A percentile compares a stretch with the other conserved stretches of the same genome.
These are phyloP conservation scores for Prionace glauca DNA, from an alignment of 2,797 vertebrate species.

Conservation along the genomic window DNA sequence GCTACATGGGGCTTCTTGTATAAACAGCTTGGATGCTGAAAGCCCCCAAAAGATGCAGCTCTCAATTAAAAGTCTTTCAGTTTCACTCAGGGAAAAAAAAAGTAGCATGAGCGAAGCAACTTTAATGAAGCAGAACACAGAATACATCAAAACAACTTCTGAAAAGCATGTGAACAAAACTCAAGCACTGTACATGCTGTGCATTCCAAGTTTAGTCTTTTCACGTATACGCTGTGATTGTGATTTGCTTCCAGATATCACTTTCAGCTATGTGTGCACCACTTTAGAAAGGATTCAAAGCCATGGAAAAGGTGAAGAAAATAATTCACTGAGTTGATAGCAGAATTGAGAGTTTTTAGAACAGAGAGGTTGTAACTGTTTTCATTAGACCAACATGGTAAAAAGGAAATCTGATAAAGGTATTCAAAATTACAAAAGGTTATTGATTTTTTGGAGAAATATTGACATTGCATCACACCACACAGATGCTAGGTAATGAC, in stretches of 20 bases:
- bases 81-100: not conserved
- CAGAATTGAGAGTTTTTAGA: not conserved
- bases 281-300: not conserved
- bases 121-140: not conserved
- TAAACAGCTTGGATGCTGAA: not conserved
- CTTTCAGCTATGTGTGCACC: not conserved
- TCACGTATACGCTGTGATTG: not conserved
- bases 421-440: not conserved
- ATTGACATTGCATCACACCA: not conserved
- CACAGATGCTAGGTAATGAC: too few relatives aligned
- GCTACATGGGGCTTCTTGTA: not conserved
- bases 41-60: not conserved
- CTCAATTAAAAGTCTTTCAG: not conserved
- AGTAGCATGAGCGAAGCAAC: not conserved
- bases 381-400: not conserved
- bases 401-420: not conserved
- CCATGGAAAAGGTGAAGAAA: not conserved
- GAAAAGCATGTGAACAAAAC: constrained; percentile 3
- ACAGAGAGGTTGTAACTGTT: not conserved
- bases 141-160: not conserved
- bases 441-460: not conserved
- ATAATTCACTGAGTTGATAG: not conserved
- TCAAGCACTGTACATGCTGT: not conserved
- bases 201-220: not conserved
- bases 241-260: not conserved